These are phyloP conservation scores for Sylvietta virens DNA, from an alignment of 2,113 vertebrate species.

Conservation along the genomic window DNA sequence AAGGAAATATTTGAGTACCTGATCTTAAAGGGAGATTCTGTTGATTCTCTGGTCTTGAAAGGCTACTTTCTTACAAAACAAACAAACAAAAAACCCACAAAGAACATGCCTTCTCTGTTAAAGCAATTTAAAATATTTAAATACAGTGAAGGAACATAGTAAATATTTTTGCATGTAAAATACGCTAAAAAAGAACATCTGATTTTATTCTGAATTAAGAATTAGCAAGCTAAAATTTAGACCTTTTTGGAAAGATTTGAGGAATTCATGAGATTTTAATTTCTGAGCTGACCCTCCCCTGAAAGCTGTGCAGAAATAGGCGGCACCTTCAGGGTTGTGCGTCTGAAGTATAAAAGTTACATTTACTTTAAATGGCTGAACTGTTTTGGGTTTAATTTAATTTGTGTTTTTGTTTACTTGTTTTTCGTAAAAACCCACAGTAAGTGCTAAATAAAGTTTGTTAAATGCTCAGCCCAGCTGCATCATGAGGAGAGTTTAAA, in stretches of 20 bases:
- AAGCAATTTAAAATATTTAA: not conserved
- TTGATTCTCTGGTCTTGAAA: not conserved
- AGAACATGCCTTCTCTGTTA: not conserved
- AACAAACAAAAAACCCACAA: not conserved
- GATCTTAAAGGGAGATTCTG: not conserved
- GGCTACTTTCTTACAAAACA: not conserved
- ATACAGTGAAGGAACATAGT: not conserved
- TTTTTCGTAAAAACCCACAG: not conserved
- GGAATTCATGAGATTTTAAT: not conserved
- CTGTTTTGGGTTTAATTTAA: not conserved
- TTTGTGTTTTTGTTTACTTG: not conserved
- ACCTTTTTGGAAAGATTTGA: not conserved
- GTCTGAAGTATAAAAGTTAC: not conserved
- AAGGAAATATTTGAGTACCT: not conserved
- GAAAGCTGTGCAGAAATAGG: not conserved
- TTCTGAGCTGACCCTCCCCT: not conserved
- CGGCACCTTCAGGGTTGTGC: rapidly evolving
- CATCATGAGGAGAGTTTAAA: not conserved
- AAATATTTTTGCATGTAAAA: not conserved
- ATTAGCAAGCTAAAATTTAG: not conserved
- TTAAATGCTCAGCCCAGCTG: not conserved
- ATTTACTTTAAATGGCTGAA: not conserved
- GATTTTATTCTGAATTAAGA: not conserved
- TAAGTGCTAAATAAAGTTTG: not conserved
- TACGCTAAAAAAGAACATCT: not conserved